Conservation (phyloP, 2,797 vertebrate species). For the Manis crassicaudata region DNA sequence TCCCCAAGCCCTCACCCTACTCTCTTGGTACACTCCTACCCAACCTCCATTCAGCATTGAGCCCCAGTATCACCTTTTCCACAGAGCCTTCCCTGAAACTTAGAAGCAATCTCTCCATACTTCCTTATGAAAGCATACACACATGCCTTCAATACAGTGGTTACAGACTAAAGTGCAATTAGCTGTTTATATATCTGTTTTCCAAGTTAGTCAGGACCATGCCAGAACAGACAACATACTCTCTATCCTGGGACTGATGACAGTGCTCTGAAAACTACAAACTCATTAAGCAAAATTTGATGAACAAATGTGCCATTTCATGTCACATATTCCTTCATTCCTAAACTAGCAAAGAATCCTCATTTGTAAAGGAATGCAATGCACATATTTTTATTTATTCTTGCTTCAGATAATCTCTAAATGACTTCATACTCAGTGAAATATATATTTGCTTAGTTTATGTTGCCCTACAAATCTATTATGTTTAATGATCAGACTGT, state of each 20-base stretch:
- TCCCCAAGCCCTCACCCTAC: neutral
- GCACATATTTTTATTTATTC: neutral
- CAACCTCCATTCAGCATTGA: neutral
- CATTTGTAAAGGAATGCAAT: neutral
- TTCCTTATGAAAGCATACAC: neutral
- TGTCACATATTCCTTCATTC: neutral
- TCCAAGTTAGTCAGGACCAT: neutral
- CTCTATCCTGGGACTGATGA: neutral
- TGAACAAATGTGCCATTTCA: neutral
- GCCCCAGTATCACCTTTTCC: neutral
- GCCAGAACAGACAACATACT: neutral
- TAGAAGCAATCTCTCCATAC: neutral
- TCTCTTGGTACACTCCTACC: neutral
- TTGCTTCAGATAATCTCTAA: neutral
- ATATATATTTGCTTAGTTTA: slow-evolving; percentile 9
- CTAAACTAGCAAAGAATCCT: neutral
- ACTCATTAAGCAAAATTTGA: slow-evolving; percentile 4
- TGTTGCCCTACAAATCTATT: neutral
- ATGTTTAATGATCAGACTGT: neutral
- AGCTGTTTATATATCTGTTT: neutral
- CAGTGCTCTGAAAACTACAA: neutral
- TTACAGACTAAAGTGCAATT: neutral
- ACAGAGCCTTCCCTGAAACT: neutral
- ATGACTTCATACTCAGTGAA: neutral
- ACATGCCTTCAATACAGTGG: neutral